These are phyloP conservation scores for Propsilocerus akamusi DNA, from an alignment of 1,140 invertebrate species.

Conservation along the genomic window DNA sequence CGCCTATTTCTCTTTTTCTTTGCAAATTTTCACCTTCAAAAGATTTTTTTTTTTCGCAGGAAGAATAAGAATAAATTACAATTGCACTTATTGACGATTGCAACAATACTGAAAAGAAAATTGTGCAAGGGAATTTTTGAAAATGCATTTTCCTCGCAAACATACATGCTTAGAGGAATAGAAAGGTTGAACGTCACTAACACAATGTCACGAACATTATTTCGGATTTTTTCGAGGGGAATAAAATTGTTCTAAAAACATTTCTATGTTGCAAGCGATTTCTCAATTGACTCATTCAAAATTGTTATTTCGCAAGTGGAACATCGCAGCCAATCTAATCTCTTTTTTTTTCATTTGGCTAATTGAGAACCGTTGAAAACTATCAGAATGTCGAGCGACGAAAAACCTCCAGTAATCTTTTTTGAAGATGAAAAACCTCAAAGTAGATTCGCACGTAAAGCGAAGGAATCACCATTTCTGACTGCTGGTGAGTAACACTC, in stretches of 20 bases:
- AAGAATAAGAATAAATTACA: too few species aligned
- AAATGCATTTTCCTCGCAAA: not conserved
- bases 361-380: not conserved
- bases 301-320: not conserved
- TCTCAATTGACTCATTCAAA: not conserved
- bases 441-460: slow-evolving; percentile 35
- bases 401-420: not conserved
- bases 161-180: not conserved
- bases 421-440: slow-evolving; percentile 27
- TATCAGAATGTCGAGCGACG: not conserved
- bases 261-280: not conserved
- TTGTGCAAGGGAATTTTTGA: not conserved
- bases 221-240: not conserved
- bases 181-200: not conserved
- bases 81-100: not conserved
- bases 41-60: too few species aligned
- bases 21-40: not conserved
- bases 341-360: not conserved
- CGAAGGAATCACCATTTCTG: slow-evolving; percentile 45
- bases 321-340: not conserved
- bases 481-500: slow-evolving; percentile 30
- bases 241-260: not conserved
- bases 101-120: not conserved
- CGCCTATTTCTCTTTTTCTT: not conserved
- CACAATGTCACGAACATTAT: not conserved